Conservation (phyloP, 2,888 invertebrate genomes). For the Mamestra brassicae region DNA sequence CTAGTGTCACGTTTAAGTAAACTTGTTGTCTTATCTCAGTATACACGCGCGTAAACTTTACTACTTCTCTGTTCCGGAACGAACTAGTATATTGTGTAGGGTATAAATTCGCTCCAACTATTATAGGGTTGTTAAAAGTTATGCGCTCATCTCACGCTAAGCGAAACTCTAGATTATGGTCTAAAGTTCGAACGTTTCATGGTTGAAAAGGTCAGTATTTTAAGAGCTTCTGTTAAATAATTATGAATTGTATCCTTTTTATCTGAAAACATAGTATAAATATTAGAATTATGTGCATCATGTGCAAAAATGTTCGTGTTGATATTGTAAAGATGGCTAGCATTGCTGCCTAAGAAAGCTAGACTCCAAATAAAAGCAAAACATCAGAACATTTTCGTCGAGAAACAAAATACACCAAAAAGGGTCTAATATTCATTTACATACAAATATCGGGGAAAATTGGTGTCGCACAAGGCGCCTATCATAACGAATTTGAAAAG, state of each 20-base stretch:
- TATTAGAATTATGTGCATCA: too few relatives aligned
- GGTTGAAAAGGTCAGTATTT: constrained; percentile 8
- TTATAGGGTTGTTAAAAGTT: constrained; percentile 48
- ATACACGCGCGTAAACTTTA: constrained; percentile 62
- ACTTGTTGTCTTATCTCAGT: constrained; percentile 62
- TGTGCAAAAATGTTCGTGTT: background rate
- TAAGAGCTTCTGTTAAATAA: background rate
- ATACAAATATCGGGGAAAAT: constrained; percentile 20
- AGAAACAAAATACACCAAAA: background rate
- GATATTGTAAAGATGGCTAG: background rate
- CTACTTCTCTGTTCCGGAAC: constrained; percentile 36
- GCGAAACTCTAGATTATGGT: constrained; percentile 21
- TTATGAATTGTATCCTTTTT: background rate
- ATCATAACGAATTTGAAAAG: constrained; percentile 21
- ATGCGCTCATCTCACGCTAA: constrained; percentile 30
- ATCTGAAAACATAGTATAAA: background rate
- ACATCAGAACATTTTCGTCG: background rate
- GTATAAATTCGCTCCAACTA: constrained; percentile 42
- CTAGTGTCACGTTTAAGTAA: constrained; percentile 51
- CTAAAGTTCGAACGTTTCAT: constrained; percentile 18
- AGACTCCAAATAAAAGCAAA: background rate
- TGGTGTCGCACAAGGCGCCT: constrained; percentile 15
- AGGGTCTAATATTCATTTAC: background rate
- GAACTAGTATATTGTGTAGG: constrained; percentile 23
- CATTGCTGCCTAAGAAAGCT: background rate